These are phyloP conservation scores for Drosophila flavopinicola DNA, from an alignment of 2,888 invertebrate genomes.

Conservation along the genomic window DNA sequence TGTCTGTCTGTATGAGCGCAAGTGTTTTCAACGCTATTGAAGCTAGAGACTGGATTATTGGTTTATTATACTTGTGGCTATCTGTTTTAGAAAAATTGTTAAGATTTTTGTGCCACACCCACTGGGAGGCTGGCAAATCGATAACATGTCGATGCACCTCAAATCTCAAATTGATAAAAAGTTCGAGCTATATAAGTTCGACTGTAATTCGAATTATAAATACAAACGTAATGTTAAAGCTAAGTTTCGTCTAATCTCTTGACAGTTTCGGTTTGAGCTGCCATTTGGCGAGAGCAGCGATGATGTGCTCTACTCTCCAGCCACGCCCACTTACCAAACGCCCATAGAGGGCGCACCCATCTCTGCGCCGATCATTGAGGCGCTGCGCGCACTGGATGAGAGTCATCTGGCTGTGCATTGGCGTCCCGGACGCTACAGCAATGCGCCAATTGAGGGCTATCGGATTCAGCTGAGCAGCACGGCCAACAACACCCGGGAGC, in stretches of 20 bases:
- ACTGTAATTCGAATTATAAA: too few species aligned
- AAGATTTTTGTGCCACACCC: too few species aligned
- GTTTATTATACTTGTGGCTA: too few species aligned
- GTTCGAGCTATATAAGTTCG: too few species aligned
- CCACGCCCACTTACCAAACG: slow-evolving; percentile 91
- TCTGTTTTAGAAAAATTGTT: too few species aligned
- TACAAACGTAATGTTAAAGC: too few species aligned
- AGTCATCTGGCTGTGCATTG: slow-evolving; percentile 94
- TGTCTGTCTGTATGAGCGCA: too few species aligned
- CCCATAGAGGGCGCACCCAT: slow-evolving; percentile 90
- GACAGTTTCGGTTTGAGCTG: slow-evolving; percentile 94
- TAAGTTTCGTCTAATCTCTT: background rate
- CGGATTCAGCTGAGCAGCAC: slow-evolving; percentile 85
- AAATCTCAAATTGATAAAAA: too few species aligned
- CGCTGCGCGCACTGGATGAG: slow-evolving; percentile 91
- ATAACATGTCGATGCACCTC: too few species aligned
- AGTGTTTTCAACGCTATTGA: too few species aligned
- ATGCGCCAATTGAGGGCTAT: slow-evolving; percentile 95
- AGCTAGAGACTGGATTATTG: too few species aligned
- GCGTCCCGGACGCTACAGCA: slow-evolving; percentile 94
- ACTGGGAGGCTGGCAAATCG: too few species aligned
- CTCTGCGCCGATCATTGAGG: slow-evolving; percentile 90
- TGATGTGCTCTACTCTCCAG: slow-evolving; percentile 89
- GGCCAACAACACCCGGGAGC: slow-evolving; percentile 86
- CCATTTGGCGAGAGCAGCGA: slow-evolving; percentile 89